These are phyloP conservation scores for Riparia riparia DNA, from an alignment of 2,113 vertebrate genomes.

Conservation along the genomic window DNA sequence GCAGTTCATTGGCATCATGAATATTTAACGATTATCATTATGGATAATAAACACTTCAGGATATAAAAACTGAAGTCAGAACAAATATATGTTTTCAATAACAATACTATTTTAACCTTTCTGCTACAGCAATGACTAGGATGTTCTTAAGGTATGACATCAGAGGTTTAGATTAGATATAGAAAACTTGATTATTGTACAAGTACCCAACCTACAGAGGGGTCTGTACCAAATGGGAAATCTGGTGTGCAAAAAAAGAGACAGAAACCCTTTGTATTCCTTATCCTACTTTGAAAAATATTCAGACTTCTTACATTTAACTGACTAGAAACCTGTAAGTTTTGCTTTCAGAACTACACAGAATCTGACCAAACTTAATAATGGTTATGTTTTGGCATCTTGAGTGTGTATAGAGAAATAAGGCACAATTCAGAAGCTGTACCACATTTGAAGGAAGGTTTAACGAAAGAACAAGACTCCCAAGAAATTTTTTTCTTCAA, in stretches of 20 bases:
- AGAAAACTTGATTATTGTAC: neutral
- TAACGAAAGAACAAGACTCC: neutral
- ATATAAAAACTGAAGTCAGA: neutral
- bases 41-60: neutral
- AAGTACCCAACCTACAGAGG: neutral
- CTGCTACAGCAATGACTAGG: neutral
- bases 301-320: neutral
- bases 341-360: neutral
- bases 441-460: neutral
- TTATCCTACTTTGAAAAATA: neutral
- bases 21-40: neutral
- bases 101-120: neutral
- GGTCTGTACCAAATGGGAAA: neutral
- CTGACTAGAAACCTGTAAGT: neutral
- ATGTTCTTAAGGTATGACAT: neutral
- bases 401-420: neutral
- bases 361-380: neutral
- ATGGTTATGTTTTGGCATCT: neutral
- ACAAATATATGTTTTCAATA: neutral
- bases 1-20: neutral
- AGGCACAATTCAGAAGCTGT: neutral
- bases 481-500: neutral
- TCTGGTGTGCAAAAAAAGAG: neutral
- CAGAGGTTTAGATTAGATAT: neutral
- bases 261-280: neutral